Evolutionary conservation across 2,888 invertebrate species (phyloP), one percentile per base, ranked within the genome.

Genomic region (Colostygia pectinataria): DNA sequence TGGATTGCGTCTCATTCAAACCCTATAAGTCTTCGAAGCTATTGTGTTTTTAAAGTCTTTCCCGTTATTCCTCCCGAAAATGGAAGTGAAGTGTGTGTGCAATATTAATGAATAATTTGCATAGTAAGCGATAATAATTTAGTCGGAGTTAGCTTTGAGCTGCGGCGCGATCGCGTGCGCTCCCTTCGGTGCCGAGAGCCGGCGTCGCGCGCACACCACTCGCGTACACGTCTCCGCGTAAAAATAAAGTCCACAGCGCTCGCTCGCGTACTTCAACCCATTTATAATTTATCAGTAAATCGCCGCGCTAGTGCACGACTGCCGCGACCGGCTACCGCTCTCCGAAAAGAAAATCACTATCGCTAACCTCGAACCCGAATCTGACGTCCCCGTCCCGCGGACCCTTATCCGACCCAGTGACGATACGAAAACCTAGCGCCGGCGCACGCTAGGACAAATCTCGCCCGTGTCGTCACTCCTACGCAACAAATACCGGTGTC

Each of bases 281-380:
- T 88, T 87, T 89, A 88, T 85, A 89, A 90, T 90, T 20, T 89
- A 90, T 89, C 88, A 90, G 89, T 89, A 89, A 89, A 89, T 81
- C 87, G 83, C 77, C 73, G 83, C 79, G 77, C 81, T 83, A 77
- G 86, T 81, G 80, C 82, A 84, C 83, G 84, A 85, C 85, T 81
- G 83, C 78, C 80, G 80, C 77, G 74, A 73, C 68, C 80, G 80
- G 80, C 80, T 71, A 74, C 76, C 77, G 82, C 76, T 81, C 77
- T 83, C 80, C 66, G 72, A 84, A 84, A 84, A 82, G 75, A 71
- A 76, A 74, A 74, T 74, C 65, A 72, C 71, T 71, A 69, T 68
- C 68, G 66, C 59, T 72, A 77, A 79, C 72, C 71, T 76, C 75
- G 68, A 76, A 74, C 65, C 61, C 66, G 68, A 72, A 66, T 68